These are phyloP conservation scores for Salpingus planirostris DNA, from an alignment of 2,888 invertebrate genomes.

Conservation along the genomic window DNA sequence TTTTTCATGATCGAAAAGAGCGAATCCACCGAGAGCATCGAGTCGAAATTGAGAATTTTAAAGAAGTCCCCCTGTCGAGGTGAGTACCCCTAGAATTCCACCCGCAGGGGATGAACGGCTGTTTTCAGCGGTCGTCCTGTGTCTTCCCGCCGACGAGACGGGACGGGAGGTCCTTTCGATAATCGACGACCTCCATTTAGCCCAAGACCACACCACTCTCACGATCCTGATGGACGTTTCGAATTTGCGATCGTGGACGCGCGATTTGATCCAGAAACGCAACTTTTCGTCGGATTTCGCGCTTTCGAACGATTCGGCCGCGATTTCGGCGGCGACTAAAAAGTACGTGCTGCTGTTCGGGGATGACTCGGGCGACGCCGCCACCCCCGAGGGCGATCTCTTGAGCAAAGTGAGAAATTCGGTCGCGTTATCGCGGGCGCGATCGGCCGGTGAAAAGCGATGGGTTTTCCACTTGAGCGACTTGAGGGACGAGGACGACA, in stretches of 20 bases:
- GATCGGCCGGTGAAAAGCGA: constrained; percentile 1
- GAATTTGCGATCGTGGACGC: constrained; percentile 36
- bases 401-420: constrained; percentile 18
- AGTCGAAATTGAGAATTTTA: constrained; percentile 40
- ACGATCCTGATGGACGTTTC: constrained; percentile 43
- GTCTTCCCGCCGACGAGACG: constrained; percentile 43
- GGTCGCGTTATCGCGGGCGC: constrained; percentile 4
- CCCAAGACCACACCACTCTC: constrained; percentile 39
- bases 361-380: constrained; percentile 9
- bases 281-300: constrained; percentile 7
- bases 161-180: constrained; percentile 39
- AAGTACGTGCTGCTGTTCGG: constrained; percentile 32
- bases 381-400: constrained; percentile 22
- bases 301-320: constrained; percentile 15
- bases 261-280: constrained; percentile 16
- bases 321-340: constrained; percentile 23
- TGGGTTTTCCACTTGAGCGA: constrained; percentile 31
- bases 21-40: constrained; percentile 37
- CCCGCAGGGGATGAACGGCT: constrained; percentile 5
- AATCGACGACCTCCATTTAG: constrained; percentile 40
- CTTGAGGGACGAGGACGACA: constrained; percentile 28
- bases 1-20: constrained; percentile 42
- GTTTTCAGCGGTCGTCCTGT: constrained; percentile 44
- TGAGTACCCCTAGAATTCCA: constrained; percentile 25
- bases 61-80: constrained; percentile 45